Evolutionary conservation across 2,888 invertebrate species (phyloP).

Genomic region (Disparrhopalites patrizii): DNA sequence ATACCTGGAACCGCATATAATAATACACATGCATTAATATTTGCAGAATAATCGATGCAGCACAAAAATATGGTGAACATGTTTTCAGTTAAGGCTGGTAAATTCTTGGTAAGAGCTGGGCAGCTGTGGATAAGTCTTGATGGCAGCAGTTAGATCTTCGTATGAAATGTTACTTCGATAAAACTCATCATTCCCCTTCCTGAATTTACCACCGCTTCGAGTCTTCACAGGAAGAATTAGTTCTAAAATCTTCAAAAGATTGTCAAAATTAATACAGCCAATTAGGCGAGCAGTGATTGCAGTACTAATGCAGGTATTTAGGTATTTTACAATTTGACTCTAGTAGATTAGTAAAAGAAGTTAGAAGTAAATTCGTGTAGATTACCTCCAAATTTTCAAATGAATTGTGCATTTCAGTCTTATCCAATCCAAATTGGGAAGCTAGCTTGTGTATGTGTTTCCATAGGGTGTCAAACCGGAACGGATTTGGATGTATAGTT

Average conservation of each 20-base stretch:
- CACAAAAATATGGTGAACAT: not conserved
- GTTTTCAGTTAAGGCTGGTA: not conserved
- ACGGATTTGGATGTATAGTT: not conserved
- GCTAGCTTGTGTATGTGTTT: slow-evolving; percentile 12
- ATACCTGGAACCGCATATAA: too few species aligned
- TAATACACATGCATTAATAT: too few species aligned
- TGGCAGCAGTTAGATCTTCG: slow-evolving; percentile 6
- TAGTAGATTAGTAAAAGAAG: too few species aligned
- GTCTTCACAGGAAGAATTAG: slow-evolving; percentile 15
- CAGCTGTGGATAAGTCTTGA: slow-evolving; percentile 16
- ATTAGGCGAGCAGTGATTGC: too few species aligned
- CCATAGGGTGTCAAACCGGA: slow-evolving; percentile 19
- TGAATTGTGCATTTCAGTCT: slow-evolving; percentile 10
- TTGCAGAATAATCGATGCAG: not conserved
- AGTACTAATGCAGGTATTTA: too few species aligned
- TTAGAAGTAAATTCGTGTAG: too few species aligned
- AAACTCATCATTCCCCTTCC: slow-evolving; percentile 1
- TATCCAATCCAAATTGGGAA: slow-evolving; percentile 13
- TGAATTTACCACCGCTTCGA: not conserved
- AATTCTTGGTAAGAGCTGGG: slow-evolving; percentile 19
- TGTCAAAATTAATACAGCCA: too few species aligned
- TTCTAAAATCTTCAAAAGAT: slow-evolving; percentile 8
- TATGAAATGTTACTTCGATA: slow-evolving; percentile 10
- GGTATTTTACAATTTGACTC: too few species aligned
- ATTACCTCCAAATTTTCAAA: slow-evolving; percentile 15